Conservation (phyloP, 2,797 vertebrate species). For the Phaenicophaeus curvirostris region DNA sequence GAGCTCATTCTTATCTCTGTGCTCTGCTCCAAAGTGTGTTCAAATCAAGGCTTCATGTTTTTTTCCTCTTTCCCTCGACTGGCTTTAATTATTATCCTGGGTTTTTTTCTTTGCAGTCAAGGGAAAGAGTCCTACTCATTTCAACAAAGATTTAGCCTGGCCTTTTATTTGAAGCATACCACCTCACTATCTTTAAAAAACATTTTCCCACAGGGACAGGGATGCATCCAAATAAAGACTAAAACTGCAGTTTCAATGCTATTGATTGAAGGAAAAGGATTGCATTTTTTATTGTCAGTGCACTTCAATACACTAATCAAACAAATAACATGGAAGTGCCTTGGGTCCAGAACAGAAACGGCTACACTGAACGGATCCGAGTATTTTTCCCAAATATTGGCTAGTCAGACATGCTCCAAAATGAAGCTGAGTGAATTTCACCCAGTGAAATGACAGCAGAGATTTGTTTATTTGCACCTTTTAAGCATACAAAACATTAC, state of each 20-base stretch:
- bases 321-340: neutral
- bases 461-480: neutral
- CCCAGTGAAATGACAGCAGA: neutral
- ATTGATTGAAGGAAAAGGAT: neutral
- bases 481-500: neutral
- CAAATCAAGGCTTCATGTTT: neutral
- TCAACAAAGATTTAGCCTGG: neutral
- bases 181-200: neutral
- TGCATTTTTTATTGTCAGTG: neutral
- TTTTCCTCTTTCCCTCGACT: neutral
- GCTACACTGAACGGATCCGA: neutral
- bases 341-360: neutral
- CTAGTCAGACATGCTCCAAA: neutral
- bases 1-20: neutral
- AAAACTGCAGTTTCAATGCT: neutral
- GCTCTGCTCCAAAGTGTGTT: rapidly evolving
- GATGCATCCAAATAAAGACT: neutral
- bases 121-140: neutral
- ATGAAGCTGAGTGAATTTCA: neutral
- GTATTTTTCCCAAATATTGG: neutral
- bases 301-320: neutral
- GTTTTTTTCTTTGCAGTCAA: conserved; percentile 12
- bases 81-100: neutral
- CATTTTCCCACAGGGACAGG: neutral
- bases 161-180: neutral